These are phyloP conservation scores for Drosophila kikkawai DNA, from an alignment of 1,140 invertebrate genomes.

Conservation along the genomic window DNA sequence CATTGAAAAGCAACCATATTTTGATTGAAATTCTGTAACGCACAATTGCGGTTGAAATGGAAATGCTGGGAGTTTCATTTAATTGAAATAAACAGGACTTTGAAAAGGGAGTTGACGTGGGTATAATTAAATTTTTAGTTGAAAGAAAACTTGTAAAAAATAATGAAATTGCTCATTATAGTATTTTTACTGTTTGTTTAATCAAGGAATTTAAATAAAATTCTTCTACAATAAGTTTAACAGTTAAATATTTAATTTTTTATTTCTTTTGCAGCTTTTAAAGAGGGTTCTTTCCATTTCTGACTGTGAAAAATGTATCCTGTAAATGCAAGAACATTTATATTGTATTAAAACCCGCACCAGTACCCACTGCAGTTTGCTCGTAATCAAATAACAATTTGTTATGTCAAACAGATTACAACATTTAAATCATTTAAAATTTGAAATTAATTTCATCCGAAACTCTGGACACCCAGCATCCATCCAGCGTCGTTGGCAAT, in stretches of 20 bases:
- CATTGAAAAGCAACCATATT: constrained; percentile 53
- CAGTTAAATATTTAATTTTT: too few relatives aligned
- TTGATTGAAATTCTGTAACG: constrained; percentile 22
- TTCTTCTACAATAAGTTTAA: too few relatives aligned
- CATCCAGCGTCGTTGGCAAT: constrained; percentile 32
- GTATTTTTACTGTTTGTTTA: background rate
- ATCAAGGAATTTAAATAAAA: background rate
- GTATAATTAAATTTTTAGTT: too few relatives aligned
- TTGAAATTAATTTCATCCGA: constrained; percentile 65
- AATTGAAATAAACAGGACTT: background rate
- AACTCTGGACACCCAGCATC: constrained; percentile 48
- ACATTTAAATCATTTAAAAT: constrained; percentile 60
- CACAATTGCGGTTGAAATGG: constrained; percentile 1
- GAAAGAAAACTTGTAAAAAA: background rate
- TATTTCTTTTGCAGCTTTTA: background rate
- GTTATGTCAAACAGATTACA: constrained; percentile 51
- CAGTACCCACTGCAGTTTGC: constrained; percentile 24
- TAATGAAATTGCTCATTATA: background rate
- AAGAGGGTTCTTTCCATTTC: background rate
- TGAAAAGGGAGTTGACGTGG: background rate
- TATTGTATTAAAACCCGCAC: constrained; percentile 3
- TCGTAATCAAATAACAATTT: constrained; percentile 55
- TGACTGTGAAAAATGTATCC: constrained; percentile 2
- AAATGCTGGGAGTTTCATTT: background rate
- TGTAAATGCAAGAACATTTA: background rate